phyloP scores from a whole-genome alignment of 2,888 invertebrate genomes.

The Tipula unca region DNA sequence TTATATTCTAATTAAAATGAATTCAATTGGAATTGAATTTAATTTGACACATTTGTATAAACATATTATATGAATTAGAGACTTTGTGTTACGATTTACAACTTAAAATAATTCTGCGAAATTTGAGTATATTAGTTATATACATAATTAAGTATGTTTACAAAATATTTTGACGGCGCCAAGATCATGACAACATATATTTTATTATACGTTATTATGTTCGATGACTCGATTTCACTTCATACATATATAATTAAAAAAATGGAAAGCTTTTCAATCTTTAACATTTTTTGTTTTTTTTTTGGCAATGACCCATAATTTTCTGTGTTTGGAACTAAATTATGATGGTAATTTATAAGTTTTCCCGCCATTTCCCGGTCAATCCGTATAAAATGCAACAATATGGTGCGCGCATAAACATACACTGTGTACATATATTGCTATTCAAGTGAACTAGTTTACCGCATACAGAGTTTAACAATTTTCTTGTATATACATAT shows the following conservation, averaged over 20 bases:
- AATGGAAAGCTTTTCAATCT: not conserved
- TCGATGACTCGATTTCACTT: not conserved
- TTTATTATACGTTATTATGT: not conserved
- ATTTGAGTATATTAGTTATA: too few relatives aligned
- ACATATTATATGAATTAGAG: not conserved
- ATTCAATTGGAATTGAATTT: not conserved
- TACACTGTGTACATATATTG: not conserved
- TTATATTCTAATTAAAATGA: not conserved
- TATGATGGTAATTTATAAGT: not conserved
- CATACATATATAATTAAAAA: not conserved
- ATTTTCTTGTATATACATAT: not conserved
- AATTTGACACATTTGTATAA: not conserved
- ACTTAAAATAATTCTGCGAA: not conserved
- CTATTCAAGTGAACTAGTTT: not conserved
- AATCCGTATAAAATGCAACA: not conserved
- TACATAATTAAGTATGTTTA: not conserved
- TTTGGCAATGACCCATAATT: not conserved
- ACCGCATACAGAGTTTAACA: not conserved
- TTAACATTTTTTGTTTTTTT: not conserved
- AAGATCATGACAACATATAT: not conserved
- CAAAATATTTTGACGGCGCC: not conserved
- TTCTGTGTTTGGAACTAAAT: not conserved
- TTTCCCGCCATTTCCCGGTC: not conserved
- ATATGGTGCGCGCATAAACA: not conserved
- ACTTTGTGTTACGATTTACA: not conserved